These are phyloP conservation scores for Scrobipalpa atriplicella DNA, from an alignment of 2,888 invertebrate species.

Conservation along the genomic window DNA sequence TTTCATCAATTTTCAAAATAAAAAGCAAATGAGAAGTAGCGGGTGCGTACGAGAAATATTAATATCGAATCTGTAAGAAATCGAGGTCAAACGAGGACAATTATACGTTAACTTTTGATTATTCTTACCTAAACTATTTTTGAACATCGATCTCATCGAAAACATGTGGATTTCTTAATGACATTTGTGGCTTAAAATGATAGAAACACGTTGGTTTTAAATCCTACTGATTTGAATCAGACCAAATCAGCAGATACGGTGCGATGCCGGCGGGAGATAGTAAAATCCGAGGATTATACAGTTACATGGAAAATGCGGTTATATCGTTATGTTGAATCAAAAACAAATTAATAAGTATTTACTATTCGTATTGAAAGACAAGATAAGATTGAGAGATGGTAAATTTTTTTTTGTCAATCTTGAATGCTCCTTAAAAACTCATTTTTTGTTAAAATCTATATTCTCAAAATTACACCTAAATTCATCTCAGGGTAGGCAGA, in stretches of 20 bases:
- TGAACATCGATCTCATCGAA: constrained; percentile 2
- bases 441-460: too few relatives aligned
- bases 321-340: background rate
- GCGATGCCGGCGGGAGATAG: constrained; percentile 4
- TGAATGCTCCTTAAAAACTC: too few relatives aligned
- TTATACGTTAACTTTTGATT: background rate
- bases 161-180: constrained; percentile 5
- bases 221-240: constrained; percentile 20
- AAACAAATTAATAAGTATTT: background rate
- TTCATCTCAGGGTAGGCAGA: too few relatives aligned
- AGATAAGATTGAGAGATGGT: too few relatives aligned
- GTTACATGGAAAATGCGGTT: background rate
- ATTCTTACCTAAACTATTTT: background rate
- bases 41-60: too few relatives aligned
- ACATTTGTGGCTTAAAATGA: background rate
- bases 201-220: background rate
- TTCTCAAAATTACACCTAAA: too few relatives aligned
- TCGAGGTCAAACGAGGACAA: background rate
- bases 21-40: too few relatives aligned
- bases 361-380: background rate
- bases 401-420: too few relatives aligned
- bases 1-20: too few relatives aligned
- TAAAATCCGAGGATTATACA: constrained; percentile 12
- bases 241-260: constrained; percentile 16
- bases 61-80: too few relatives aligned